Conservation (phyloP, 2,797 vertebrate species). For the Arctocebus calabarensis region DNA sequence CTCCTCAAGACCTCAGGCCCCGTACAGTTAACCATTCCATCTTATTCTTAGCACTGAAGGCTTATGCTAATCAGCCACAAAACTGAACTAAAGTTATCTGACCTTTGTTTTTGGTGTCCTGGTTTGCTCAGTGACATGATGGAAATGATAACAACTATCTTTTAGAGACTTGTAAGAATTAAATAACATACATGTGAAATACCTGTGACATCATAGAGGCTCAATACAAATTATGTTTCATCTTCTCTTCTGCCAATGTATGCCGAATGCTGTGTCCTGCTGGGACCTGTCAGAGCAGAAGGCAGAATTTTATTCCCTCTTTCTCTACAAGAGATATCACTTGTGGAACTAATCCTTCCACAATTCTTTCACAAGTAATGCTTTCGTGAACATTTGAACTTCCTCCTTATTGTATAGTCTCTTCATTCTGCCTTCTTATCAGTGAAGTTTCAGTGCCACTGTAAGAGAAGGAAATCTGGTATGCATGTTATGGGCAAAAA, state of each 20-base stretch:
- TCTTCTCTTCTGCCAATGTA: background rate
- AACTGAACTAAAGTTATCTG: background rate
- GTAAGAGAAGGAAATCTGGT: background rate
- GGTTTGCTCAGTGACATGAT: background rate
- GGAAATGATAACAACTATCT: background rate
- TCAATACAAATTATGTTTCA: background rate
- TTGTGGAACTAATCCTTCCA: background rate
- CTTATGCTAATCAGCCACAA: background rate
- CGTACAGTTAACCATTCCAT: background rate
- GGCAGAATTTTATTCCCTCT: background rate
- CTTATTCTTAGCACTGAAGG: background rate
- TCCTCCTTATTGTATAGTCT: background rate
- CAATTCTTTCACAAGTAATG: background rate
- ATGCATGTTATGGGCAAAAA: background rate
- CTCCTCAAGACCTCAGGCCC: fast-evolving
- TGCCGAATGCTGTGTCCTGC: background rate
- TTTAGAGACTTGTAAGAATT: background rate
- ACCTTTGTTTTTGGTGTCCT: background rate
- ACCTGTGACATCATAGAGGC: background rate
- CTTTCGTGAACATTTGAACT: background rate
- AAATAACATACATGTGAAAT: background rate
- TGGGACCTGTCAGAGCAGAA: background rate
- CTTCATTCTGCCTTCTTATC: background rate
- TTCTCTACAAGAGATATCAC: background rate
- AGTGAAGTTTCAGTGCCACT: background rate